Conservation (phyloP, 2,888 invertebrate species). For the Thyatira batis region DNA sequence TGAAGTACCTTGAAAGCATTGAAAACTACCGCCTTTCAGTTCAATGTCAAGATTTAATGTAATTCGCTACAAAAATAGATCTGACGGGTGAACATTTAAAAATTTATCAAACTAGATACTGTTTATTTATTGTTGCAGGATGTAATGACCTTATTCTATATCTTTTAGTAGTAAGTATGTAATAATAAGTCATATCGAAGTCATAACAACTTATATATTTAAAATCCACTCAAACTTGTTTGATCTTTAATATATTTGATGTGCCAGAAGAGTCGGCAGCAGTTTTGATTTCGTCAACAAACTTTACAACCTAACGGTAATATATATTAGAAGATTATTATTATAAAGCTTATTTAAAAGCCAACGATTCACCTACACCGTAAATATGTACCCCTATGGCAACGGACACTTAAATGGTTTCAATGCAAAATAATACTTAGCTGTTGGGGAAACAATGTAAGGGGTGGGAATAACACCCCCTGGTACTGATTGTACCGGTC, state of each 20-base stretch:
- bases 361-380: background rate
- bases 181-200: background rate
- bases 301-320: background rate
- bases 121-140: background rate
- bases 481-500: conserved; percentile 59
- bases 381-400: background rate
- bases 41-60: conserved; percentile 64
- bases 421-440: background rate
- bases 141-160: background rate
- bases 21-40: conserved; percentile 16
- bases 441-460: conserved; percentile 9
- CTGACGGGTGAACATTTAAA: background rate
- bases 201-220: background rate
- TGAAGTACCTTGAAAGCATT: no score
- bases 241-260: background rate
- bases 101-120: background rate
- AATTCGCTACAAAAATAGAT: conserved; percentile 54
- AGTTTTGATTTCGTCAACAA: background rate
- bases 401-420: conserved; percentile 13
- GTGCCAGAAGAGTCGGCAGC: background rate
- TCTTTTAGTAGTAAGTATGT: background rate
- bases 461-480: conserved; percentile 15
- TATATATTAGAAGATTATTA: background rate
- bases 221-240: background rate
- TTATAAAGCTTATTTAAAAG: background rate